Evolutionary conservation across 2,113 vertebrate species (phyloP), one percentile per base, ranked within the genome.

Genomic region (Ammospiza nelsoni): DNA sequence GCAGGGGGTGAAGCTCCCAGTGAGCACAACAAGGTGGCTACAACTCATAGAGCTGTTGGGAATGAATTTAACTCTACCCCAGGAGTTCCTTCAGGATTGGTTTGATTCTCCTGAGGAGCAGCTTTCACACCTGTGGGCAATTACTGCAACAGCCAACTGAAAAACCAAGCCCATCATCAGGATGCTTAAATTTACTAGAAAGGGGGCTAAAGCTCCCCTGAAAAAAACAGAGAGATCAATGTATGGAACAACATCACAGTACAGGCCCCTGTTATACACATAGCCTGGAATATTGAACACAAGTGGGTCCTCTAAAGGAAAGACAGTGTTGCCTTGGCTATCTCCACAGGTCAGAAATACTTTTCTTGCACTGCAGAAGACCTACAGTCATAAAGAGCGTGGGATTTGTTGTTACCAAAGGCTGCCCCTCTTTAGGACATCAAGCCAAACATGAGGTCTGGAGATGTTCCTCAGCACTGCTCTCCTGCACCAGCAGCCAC

Each of bases 281-380:
- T 9, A 51, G 44, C 29, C 65, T 68, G 15, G 22, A 67, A 83
- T 61, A 54, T 0, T 28, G 65, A 65, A 59, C 61, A 35, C 12
- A 39, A 69, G 15, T 4, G 7, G 28, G 29, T 48, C 21, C 19
- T 48, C 41, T 14, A 33, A 73, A 63, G 18, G 17, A 29, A 55
- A 31, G 27, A 48, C 41, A 0, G 9, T 1, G 8, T 9, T 24
- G 24, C 0, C 1, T 2, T 33, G 31, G 46, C 15, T 22, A 4
- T 23, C 54, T 54, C 79, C 5, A 5, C 51, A 25, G 33, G 35
- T 19, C 66, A 83, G 22, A 51, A 83, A n/a, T 35, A 37, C 62
- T 67, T 29, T 58, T 58, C 61, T 88, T 1, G 0, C 33, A 57
- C 9, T 2, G 0, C 59, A 61, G n/a, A 54, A 75, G 58, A 31